Percentiles rank a stretch among this genome's conserved stretches.
phyloP scores from a whole-genome alignment of 2,888 invertebrate genomes.

The Linnaemya tessellans region DNA sequence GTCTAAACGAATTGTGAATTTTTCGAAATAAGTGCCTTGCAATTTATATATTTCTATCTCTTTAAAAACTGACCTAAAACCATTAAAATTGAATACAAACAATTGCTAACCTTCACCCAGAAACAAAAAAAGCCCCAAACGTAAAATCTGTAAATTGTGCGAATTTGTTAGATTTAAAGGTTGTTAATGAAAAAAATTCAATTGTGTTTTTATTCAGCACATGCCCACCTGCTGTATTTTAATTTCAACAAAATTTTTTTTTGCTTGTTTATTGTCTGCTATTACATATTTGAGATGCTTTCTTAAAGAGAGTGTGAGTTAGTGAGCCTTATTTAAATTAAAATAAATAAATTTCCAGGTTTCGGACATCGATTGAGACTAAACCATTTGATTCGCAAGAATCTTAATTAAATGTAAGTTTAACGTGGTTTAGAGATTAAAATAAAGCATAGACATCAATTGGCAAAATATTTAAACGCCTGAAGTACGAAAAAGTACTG shows the following conservation, averaged over 20 bases:
- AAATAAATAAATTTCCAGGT: no score
- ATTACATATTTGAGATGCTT: not conserved
- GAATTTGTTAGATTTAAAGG: conserved; percentile 49
- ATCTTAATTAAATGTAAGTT: no score
- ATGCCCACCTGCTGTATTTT: conserved; percentile 7
- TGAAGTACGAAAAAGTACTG: no score
- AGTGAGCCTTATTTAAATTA: no score
- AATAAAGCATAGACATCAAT: no score
- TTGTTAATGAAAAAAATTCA: not conserved
- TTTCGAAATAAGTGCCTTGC: conserved; percentile 1
- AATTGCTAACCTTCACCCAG: conserved; percentile 66
- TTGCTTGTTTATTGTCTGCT: conserved; percentile 9
- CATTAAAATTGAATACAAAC: conserved; percentile 44
- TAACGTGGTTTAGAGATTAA: no score
- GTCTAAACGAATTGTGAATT: not conserved
- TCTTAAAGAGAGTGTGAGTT: not conserved
- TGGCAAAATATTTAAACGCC: no score
- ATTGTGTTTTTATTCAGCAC: not conserved
- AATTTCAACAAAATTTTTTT: conserved; percentile 37
- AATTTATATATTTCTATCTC: not conserved
- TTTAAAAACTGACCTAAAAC: conserved; percentile 53
- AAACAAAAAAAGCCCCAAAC: conserved; percentile 1
- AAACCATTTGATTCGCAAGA: no score
- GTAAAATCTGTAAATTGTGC: conserved; percentile 21
- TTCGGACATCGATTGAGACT: no score